A percentile compares a stretch with the other conserved stretches of the same genome.
These are phyloP conservation scores for Leucophenga maculata DNA, from an alignment of 2,888 invertebrate genomes.

Conservation along the genomic window DNA sequence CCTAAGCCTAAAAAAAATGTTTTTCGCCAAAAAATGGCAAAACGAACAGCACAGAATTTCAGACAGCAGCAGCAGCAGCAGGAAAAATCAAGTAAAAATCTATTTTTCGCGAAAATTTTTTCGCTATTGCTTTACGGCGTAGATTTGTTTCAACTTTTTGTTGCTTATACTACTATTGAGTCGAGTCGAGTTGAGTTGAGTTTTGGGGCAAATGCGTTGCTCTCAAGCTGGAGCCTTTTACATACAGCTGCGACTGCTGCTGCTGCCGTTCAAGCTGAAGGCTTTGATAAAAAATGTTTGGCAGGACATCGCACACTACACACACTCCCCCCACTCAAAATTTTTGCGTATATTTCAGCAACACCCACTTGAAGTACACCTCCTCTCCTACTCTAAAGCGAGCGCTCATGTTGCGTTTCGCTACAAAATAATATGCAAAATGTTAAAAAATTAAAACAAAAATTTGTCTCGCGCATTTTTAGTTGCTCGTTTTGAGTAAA, in stretches of 20 bases:
- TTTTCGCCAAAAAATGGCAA: slow-evolving; percentile 18
- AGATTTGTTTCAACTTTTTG: slow-evolving; percentile 36
- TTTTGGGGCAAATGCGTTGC: slow-evolving; percentile 21
- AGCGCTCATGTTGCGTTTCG: slow-evolving; percentile 49
- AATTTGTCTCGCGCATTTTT: slow-evolving; percentile 33
- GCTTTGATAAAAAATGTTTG: slow-evolving; percentile 61
- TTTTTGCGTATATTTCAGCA: slow-evolving; percentile 53
- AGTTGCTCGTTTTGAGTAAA: slow-evolving; percentile 13
- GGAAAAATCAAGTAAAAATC: slow-evolving; percentile 62
- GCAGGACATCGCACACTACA: not conserved
- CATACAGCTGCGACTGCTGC: slow-evolving; percentile 32
- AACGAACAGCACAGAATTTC: slow-evolving; percentile 52
- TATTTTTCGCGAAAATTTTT: slow-evolving; percentile 37
- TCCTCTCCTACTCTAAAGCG: not conserved
- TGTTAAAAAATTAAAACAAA: slow-evolving; percentile 61
- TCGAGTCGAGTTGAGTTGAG: slow-evolving; percentile 25
- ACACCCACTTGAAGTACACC: not conserved
- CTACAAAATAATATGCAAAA: slow-evolving; percentile 66
- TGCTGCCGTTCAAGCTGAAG: slow-evolving; percentile 37
- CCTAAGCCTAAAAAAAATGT: not conserved
- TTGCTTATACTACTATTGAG: not conserved
- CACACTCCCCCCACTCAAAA: not conserved
- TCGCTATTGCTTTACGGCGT: slow-evolving; percentile 31
- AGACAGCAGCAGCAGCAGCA: slow-evolving; percentile 53
- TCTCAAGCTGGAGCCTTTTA: slow-evolving; percentile 26